Conservation (phyloP, 2,113 vertebrate species). For the Scolopax mira region DNA sequence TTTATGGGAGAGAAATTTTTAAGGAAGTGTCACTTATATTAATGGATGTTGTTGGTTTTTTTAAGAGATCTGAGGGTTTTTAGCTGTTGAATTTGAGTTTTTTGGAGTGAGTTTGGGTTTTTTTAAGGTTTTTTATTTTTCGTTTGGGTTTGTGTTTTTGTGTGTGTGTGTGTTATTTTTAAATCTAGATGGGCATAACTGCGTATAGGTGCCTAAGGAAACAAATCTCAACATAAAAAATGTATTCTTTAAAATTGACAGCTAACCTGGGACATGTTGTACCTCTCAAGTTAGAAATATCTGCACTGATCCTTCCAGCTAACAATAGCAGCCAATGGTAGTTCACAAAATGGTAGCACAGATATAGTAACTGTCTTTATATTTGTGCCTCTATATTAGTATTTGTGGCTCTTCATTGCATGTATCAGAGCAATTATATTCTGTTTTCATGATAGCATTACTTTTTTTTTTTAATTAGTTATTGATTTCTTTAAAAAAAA, state of each 20-base stretch:
- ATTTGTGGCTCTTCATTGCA: neutral
- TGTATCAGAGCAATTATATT: neutral
- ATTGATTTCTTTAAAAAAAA: neutral
- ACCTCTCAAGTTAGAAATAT: neutral
- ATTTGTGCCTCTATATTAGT: neutral
- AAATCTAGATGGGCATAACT: neutral
- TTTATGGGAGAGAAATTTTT: neutral
- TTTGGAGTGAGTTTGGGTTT: neutral
- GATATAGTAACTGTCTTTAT: neutral
- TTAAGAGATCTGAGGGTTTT: neutral
- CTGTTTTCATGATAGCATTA: neutral
- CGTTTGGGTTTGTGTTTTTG: neutral
- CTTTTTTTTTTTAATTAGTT: neutral
- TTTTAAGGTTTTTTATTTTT: neutral
- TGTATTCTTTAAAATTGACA: neutral
- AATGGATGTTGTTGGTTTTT: neutral
- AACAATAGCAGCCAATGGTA: neutral
- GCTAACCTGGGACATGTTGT: neutral
- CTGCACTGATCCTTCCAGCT: neutral
- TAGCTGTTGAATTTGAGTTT: neutral
- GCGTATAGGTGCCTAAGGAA: neutral
- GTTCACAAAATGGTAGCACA: neutral
- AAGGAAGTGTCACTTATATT: neutral
- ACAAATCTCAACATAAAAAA: neutral
- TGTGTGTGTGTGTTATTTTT: neutral